Base-by-base conservation (phyloP, 2,888 invertebrate species). In the Notodonta ziczac region DNA sequence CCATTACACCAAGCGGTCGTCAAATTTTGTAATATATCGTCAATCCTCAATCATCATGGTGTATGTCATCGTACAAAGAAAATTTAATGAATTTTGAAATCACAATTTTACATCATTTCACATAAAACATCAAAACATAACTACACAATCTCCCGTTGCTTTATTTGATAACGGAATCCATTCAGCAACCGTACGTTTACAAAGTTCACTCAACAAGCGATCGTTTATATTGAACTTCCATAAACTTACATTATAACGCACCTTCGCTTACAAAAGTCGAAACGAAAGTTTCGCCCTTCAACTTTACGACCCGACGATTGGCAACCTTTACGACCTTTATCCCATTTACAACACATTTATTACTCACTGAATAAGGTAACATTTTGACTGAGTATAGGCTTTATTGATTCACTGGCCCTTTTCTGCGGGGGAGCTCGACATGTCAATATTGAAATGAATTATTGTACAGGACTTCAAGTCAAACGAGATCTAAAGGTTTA, bases 211-310 rank as follows among this genome's bases (percentile, higher is more conserved):
- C 42, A 42, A 42, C 42, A 42, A 42, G 10, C 10, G 10, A 42
- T 12, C 42, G 10, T 42, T 42, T 35, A 42, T 24, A 2, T 42
- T 9, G 42, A 42, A 42, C 42, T 10, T 42, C 42, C 10, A 42
- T 42, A 42, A 48, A 6, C 48, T 48, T 50, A 50, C 14, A 61
- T 65, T n/a, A 10, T 2, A 67, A 63, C 59, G 63, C 62, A 24
- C 60, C 40, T 59, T 51, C 63, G 54, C 65, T 58, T 63, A 72
- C 76, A 73, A 72, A 77, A 70, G 65, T 62, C 62, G 60, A 63
- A 76, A 67, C n/a, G 78, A 79, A 79, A 80, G 76, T 69, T 67
- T 68, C 73, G 77, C 73, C 80, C 79, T 80, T 80, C 80, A 73
- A 72, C 76, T 79, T 80, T 78, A 75, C 62, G 67, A 70, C 55